phyloP scores from a whole-genome alignment of 2,888 invertebrate genomes.

The Troides oblongomaculatus region DNA sequence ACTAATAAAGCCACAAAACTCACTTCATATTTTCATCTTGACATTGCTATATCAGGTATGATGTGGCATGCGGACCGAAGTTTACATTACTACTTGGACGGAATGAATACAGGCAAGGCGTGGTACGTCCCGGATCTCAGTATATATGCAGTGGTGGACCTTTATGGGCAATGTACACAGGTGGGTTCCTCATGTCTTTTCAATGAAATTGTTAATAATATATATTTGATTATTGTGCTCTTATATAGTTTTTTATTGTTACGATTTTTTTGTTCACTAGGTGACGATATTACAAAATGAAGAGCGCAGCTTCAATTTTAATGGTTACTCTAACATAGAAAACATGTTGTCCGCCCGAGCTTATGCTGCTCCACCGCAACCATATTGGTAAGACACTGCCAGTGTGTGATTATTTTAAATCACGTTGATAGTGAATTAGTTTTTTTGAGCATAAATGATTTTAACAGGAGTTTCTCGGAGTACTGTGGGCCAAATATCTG shows the following conservation, averaged over 20 bases:
- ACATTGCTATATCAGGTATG: constrained; percentile 75
- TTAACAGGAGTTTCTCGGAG: constrained; percentile 78
- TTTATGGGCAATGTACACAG: constrained; percentile 97
- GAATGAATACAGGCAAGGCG: constrained; percentile 92
- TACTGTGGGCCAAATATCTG: constrained; percentile 85
- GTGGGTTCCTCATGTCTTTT: constrained; percentile 61
- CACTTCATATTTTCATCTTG: background rate
- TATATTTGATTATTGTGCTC: background rate
- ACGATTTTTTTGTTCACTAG: constrained; percentile 37
- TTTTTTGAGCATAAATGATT: background rate
- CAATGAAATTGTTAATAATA: background rate
- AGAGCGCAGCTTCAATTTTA: constrained; percentile 66
- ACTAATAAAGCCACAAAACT: background rate
- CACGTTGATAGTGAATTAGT: background rate
- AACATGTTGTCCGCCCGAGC: constrained; percentile 55
- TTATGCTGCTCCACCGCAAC: constrained; percentile 56
- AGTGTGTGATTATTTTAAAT: background rate
- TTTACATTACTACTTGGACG: constrained; percentile 92
- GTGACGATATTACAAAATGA: constrained; percentile 70
- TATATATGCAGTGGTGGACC: constrained; percentile 95
- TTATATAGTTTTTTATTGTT: background rate
- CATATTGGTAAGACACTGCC: constrained; percentile 56
- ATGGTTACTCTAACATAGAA: constrained; percentile 62
- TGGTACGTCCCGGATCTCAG: constrained; percentile 88
- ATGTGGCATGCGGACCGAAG: constrained; percentile 92